A percentile compares a stretch with the other conserved stretches of the same genome.
Conservation (phyloP, 2,113 vertebrate species). For the Cryptotis parvus region DNA sequence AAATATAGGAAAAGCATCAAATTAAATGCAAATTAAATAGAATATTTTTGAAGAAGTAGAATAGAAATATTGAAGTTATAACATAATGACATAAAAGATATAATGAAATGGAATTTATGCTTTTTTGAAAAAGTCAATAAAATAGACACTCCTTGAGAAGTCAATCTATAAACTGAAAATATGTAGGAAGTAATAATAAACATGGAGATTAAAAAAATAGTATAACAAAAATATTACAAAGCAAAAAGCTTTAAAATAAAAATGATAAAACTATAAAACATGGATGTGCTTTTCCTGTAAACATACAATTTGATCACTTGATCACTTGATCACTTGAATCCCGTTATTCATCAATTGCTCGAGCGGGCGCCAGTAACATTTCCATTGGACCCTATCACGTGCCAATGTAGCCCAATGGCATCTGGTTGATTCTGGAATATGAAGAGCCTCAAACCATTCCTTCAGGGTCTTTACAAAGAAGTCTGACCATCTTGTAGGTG, state of each 20-base stretch:
- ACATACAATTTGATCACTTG: neutral
- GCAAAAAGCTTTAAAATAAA: neutral
- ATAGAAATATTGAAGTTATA: neutral
- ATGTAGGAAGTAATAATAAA: neutral
- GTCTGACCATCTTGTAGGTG: too few species aligned
- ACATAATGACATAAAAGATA: neutral
- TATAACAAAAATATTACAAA: neutral
- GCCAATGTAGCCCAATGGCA: too few species aligned
- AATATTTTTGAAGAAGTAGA: neutral
- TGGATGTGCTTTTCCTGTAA: neutral
- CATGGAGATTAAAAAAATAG: neutral
- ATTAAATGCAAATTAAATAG: neutral
- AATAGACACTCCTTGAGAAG: neutral
- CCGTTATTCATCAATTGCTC: too few species aligned
- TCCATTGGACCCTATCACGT: too few species aligned
- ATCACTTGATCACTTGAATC: too few species aligned
- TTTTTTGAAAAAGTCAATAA: conserved; percentile 24
- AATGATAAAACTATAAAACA: neutral
- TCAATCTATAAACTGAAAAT: neutral
- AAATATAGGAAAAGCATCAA: neutral
- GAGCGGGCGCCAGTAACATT: too few species aligned
- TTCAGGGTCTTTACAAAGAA: too few species aligned
- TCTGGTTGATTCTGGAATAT: too few species aligned
- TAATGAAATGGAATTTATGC: neutral
- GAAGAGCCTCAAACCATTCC: too few species aligned